These are phyloP conservation scores for Odontamblyopus lacepedii DNA, from an alignment of 2,797 vertebrate genomes.

Conservation along the genomic window DNA sequence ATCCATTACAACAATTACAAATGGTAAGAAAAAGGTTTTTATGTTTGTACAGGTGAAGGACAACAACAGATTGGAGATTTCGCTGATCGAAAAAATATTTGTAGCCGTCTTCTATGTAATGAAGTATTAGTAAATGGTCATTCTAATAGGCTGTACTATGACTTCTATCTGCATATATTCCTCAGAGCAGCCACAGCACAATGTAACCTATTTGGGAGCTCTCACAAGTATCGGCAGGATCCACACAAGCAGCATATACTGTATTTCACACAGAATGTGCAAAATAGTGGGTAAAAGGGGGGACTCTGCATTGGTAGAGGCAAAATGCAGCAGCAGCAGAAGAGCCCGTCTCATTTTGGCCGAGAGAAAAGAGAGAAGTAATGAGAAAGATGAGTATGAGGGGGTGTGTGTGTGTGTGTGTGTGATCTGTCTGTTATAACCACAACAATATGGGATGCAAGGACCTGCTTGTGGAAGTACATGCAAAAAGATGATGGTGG, in stretches of 20 bases:
- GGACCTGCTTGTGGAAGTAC: conserved; percentile 47
- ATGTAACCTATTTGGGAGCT: conserved; percentile 25
- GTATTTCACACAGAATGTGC: conserved; percentile 31
- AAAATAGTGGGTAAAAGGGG: conserved; percentile 46
- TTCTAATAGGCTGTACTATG: conserved; percentile 25
- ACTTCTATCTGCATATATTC: conserved; percentile 37
- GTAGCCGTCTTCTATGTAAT: conserved; percentile 25
- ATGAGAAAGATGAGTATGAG: conserved; percentile 50
- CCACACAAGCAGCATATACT: conserved; percentile 19
- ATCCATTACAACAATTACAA: background rate
- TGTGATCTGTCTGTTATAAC: conserved; percentile 24
- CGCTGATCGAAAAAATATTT: background rate
- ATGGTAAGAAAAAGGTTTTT: background rate
- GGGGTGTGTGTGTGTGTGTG: conserved; percentile 2
- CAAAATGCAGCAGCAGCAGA: conserved; percentile 68
- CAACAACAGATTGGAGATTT: conserved; percentile 5
- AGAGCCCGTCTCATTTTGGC: conserved; percentile 56
- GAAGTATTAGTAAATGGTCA: conserved; percentile 30
- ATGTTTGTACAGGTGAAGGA: too few species aligned
- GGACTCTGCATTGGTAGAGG: conserved; percentile 47
- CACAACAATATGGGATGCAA: conserved; percentile 27
- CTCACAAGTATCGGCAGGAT: conserved; percentile 1
- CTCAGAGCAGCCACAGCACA: conserved; percentile 30
- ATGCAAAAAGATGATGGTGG: conserved; percentile 62
- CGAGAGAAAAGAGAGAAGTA: conserved; percentile 63